A percentile compares a stretch with the other conserved stretches of the same genome.
Conservation (phyloP, 2,113 vertebrate species). For the Fulica atra region DNA sequence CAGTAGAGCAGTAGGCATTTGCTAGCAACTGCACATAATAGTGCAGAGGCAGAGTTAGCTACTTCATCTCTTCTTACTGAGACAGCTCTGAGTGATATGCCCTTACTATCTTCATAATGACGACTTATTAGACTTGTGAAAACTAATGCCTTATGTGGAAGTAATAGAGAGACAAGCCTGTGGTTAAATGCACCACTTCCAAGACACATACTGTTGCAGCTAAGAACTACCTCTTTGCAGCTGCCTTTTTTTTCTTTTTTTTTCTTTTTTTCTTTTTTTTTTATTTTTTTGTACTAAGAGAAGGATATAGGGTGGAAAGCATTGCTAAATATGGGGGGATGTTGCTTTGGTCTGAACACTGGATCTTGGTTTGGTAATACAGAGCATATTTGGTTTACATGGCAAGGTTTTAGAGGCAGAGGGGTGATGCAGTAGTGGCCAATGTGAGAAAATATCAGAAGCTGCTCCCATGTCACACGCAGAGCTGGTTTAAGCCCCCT, state of each 20-base stretch:
- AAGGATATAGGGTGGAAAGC: neutral
- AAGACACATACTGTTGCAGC: neutral
- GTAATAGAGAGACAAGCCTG: neutral
- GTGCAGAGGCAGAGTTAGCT: neutral
- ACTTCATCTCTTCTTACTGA: neutral
- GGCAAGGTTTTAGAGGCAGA: neutral
- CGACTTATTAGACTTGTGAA: neutral
- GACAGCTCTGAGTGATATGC: neutral
- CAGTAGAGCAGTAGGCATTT: neutral
- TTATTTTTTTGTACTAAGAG: neutral
- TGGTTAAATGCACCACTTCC: neutral
- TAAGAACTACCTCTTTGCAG: neutral
- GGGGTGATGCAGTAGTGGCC: neutral
- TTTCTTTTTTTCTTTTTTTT: neutral
- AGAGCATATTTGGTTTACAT: neutral
- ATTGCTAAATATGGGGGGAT: neutral
- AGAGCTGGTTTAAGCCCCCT: neutral
- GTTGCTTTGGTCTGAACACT: neutral
- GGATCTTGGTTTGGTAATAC: neutral
- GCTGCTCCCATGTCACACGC: neutral
- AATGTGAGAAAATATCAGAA: neutral
- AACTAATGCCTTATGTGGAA: conserved; percentile 5
- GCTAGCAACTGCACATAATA: neutral
- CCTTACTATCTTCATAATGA: neutral
- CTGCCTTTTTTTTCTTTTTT: neutral